These are phyloP conservation scores for Melikaiella ostensackeni DNA, from an alignment of 2,888 invertebrate genomes.

Conservation along the genomic window DNA sequence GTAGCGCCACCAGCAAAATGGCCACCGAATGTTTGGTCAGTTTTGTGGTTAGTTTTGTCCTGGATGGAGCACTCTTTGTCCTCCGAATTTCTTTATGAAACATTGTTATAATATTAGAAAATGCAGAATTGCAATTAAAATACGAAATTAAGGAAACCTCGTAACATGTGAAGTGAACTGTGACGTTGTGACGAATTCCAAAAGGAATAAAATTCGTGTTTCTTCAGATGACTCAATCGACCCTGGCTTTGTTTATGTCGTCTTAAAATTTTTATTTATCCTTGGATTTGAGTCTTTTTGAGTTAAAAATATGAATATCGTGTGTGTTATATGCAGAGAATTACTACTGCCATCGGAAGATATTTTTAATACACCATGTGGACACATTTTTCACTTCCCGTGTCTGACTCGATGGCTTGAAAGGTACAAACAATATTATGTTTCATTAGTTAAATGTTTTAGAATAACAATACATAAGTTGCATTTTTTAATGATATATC, in stretches of 20 bases:
- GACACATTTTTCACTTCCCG: slow-evolving; percentile 66
- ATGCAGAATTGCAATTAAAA: not conserved
- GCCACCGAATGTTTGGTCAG: not conserved
- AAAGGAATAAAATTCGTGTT: not conserved
- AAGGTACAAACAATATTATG: slow-evolving; percentile 53
- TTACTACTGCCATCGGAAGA: slow-evolving; percentile 58
- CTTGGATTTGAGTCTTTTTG: slow-evolving; percentile 75
- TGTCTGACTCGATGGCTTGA: slow-evolving; percentile 67
- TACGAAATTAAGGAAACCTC: not conserved
- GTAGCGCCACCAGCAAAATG: not conserved
- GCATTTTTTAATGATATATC: not conserved
- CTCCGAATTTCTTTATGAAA: too few species aligned
- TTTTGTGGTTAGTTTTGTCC: not conserved
- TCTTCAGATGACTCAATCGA: slow-evolving; percentile 44
- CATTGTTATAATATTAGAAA: not conserved
- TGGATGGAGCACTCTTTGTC: not conserved
- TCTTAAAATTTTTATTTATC: slow-evolving; percentile 73
- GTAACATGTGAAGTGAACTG: not conserved
- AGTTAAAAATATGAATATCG: slow-evolving; percentile 60
- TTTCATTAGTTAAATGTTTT: slow-evolving; percentile 2
- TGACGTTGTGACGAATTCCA: not conserved
- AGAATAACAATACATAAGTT: not conserved
- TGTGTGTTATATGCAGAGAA: slow-evolving; percentile 67
- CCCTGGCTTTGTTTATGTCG: slow-evolving; percentile 72
- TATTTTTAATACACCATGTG: slow-evolving; percentile 65